phyloP scores from a whole-genome alignment of 2,113 vertebrate species.

The Sialia sialis region DNA sequence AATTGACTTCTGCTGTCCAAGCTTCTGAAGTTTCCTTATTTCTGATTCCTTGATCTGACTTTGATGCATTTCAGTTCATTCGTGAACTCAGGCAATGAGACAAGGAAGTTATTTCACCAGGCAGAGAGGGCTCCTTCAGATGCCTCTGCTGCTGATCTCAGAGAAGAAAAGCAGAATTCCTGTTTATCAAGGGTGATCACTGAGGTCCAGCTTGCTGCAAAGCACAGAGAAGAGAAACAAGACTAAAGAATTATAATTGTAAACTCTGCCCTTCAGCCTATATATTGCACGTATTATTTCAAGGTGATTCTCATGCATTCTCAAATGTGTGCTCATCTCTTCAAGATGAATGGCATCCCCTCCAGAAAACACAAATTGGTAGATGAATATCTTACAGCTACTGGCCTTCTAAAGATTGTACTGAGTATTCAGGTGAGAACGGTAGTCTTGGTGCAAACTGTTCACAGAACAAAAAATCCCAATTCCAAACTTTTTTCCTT shows the following conservation, averaged over 20 bases:
- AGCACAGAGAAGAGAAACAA: not conserved
- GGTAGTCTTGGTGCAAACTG: not conserved
- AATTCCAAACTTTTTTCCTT: not conserved
- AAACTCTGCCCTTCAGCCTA: not conserved
- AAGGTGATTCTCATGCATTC: not conserved
- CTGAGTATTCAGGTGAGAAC: not conserved
- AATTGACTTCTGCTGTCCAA: not conserved
- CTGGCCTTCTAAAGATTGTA: not conserved
- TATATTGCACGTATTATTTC: not conserved
- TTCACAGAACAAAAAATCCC: not conserved
- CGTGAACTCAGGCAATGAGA: conserved; percentile 2
- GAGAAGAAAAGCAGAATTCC: not conserved
- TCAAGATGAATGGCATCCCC: not conserved
- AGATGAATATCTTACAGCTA: not conserved
- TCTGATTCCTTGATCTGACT: conserved; percentile 56
- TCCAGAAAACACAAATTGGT: not conserved
- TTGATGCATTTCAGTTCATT: conserved; percentile 15
- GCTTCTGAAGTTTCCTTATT: not conserved
- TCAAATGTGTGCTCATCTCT: not conserved
- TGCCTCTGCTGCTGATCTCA: not conserved
- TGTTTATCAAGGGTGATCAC: not conserved
- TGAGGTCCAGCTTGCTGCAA: not conserved
- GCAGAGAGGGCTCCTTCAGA: not conserved
- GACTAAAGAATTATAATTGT: not conserved
- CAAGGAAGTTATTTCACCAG: conserved; percentile 23